Evolutionary conservation across 37 sponge, comb jelly and placozoan species (phyloP).

Genomic region (Mnemiopsis leidyi): DNA sequence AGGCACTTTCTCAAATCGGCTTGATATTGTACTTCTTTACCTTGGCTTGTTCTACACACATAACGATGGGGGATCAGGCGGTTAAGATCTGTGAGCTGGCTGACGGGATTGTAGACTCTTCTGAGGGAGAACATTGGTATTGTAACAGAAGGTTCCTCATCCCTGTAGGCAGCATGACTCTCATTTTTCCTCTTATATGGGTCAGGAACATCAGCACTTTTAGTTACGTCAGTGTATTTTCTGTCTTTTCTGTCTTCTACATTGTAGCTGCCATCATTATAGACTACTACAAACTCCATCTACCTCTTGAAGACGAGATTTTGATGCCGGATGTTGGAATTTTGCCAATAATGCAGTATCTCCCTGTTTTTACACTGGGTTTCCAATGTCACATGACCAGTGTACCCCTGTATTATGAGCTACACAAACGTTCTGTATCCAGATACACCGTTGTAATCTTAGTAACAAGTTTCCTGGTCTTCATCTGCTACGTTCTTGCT

Average conservation of each 20-base stretch:
- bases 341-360: neutral
- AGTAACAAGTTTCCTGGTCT: neutral
- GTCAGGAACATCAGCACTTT: constrained; percentile 4
- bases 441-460: neutral
- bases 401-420: constrained; percentile 44
- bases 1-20: neutral
- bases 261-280: neutral
- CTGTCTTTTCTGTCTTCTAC: neutral
- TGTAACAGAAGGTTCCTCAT: neutral
- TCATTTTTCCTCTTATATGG: constrained; percentile 21
- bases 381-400: constrained; percentile 55
- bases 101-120: neutral
- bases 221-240: neutral
- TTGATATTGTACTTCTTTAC: neutral
- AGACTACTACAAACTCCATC: neutral
- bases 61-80: constrained; percentile 15
- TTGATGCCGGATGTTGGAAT: neutral
- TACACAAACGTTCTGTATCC: neutral
- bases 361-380: neutral
- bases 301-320: neutral
- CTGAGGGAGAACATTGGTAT: neutral
- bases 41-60: neutral
- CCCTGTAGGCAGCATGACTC: neutral
- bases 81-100: neutral
- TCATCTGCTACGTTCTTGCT: neutral